Conservation (phyloP, 2,888 invertebrate species). For the Scaptomyza polygonia region DNA sequence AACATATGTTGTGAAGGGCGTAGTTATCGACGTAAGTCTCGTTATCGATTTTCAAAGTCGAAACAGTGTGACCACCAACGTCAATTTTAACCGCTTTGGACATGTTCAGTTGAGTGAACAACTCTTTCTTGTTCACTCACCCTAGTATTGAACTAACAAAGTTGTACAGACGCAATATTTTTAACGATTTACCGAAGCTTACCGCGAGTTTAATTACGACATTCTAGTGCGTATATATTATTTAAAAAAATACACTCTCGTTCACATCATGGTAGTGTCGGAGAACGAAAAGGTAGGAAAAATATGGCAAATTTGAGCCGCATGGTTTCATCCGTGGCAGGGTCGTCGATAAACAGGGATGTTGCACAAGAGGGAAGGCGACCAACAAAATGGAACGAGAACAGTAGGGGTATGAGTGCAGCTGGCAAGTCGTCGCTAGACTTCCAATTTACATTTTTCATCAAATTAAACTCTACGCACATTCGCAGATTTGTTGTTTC, state of each 20-base stretch:
- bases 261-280: conserved; percentile 70
- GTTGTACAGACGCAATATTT: conserved; percentile 55
- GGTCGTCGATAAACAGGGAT: conserved; percentile 71
- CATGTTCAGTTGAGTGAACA: no score
- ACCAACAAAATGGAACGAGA: conserved; percentile 13
- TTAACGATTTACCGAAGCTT: conserved; percentile 47
- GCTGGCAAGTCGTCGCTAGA: conserved; percentile 60
- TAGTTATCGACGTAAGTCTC: neutral
- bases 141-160: conserved; percentile 53
- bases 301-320: conserved; percentile 47
- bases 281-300: conserved; percentile 72
- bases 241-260: conserved; percentile 31
- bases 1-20: conserved; percentile 7
- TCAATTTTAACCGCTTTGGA: no score
- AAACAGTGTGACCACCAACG: conserved; percentile 30
- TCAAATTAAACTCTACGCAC: conserved; percentile 36
- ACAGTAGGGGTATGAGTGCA: conserved; percentile 58
- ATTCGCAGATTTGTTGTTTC: conserved; percentile 9
- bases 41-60: conserved; percentile 10
- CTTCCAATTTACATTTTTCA: conserved; percentile 51
- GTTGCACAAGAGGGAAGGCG: conserved; percentile 64
- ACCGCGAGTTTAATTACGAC: conserved; percentile 46
- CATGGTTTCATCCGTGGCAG: conserved; percentile 73
- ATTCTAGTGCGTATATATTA: conserved; percentile 51
- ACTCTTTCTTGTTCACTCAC: no score